phyloP scores from a whole-genome alignment of 2,797 vertebrate genomes.

The Sebastes kiyomatsui region DNA sequence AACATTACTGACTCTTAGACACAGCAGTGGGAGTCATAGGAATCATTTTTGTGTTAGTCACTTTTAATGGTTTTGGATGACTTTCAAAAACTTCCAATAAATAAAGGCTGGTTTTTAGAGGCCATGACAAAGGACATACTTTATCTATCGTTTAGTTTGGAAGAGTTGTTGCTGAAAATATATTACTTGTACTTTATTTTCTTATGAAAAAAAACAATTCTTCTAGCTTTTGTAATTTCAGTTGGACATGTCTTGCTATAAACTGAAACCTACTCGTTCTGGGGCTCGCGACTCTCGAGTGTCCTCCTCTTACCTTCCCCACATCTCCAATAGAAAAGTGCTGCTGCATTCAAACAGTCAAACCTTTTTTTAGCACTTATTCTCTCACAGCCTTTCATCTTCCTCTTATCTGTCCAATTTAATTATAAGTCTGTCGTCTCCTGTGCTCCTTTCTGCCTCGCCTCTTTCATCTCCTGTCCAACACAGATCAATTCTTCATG shows the following conservation, averaged over 20 bases:
- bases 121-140: not conserved
- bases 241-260: not conserved
- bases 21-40: not conserved
- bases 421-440: conserved; percentile 63
- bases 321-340: conserved; percentile 10
- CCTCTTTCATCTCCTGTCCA: conserved; percentile 74
- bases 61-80: conserved; percentile 3
- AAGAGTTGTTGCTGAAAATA: not conserved
- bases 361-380: conserved; percentile 33
- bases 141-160: not conserved
- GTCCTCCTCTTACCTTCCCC: not conserved
- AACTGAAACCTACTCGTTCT: not conserved
- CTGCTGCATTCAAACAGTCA: conserved; percentile 51
- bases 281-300: not conserved
- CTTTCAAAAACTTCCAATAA: not conserved
- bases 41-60: not conserved
- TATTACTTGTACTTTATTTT: not conserved
- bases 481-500: conserved; percentile 71
- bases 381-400: conserved; percentile 64
- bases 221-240: not conserved
- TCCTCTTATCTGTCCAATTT: conserved; percentile 67
- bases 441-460: conserved; percentile 39
- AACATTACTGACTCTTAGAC: not conserved
- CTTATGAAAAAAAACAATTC: not conserved
- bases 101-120: not conserved